Evolutionary conservation across 2,888 invertebrate genomes (phyloP).

Genomic region (Osmoderma eremita): DNA sequence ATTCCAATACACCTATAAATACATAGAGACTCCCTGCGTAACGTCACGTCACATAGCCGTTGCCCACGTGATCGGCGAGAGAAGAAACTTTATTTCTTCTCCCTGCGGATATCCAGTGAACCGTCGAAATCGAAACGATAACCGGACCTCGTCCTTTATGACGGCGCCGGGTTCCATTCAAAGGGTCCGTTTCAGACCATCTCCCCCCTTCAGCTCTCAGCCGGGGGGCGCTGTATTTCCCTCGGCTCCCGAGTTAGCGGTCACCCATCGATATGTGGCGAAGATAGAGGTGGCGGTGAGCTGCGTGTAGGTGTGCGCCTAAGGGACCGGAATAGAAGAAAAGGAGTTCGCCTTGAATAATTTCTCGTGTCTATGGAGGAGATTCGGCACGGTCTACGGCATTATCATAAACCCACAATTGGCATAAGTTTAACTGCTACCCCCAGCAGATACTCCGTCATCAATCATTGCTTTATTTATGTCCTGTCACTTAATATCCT

Average conservation of each 20-base stretch:
- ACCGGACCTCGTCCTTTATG: conserved; percentile 52
- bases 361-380: conserved; percentile 16
- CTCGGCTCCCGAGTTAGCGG: conserved; percentile 49
- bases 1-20: conserved; percentile 8
- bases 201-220: conserved; percentile 43
- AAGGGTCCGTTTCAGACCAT: conserved; percentile 45
- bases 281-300: conserved; percentile 29
- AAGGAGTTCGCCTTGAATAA: conserved; percentile 33
- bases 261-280: conserved; percentile 43
- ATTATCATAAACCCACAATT: conserved; percentile 43
- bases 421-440: conserved; percentile 40
- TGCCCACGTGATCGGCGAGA: conserved; percentile 48
- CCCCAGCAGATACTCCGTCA: conserved; percentile 43
- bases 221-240: conserved; percentile 49
- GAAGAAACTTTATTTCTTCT: conserved; percentile 51
- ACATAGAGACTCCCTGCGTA: conserved; percentile 26
- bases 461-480: conserved; percentile 51
- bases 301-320: conserved; percentile 1
- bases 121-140: conserved; percentile 53
- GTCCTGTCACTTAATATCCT: conserved; percentile 48
- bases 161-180: conserved; percentile 49
- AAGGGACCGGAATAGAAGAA: conserved; percentile 6
- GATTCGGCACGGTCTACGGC: conserved; percentile 17
- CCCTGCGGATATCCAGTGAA: conserved; percentile 51
- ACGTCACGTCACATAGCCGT: conserved; percentile 40